Conservation (phyloP, 2,113 vertebrate species). For the Hassar affinis region DNA sequence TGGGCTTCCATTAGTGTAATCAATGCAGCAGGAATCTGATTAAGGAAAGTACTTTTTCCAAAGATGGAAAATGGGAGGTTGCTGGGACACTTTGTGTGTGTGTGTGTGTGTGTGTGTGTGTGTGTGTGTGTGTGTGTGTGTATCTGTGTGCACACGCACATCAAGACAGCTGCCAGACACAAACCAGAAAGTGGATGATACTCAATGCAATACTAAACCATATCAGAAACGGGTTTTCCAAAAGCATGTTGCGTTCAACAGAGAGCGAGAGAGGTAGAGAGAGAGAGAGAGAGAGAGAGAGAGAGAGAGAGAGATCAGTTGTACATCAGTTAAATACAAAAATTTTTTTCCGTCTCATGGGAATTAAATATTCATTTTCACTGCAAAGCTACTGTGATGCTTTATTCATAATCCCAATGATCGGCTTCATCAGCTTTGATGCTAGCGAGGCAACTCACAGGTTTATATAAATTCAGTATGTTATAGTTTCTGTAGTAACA, state of each 20-base stretch:
- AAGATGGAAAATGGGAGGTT: slow-evolving; percentile 16
- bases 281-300: neutral
- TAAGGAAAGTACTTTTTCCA: slow-evolving; percentile 65
- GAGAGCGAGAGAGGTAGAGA: neutral
- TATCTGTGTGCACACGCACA: neutral
- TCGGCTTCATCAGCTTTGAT: neutral
- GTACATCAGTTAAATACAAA: too few relatives aligned
- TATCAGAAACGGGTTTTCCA: neutral
- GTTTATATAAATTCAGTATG: neutral
- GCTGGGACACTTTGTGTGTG: neutral
- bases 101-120: slow-evolving; percentile 24
- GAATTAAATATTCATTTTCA: neutral
- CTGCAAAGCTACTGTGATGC: neutral
- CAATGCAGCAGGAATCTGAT: slow-evolving; percentile 68
- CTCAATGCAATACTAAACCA: neutral
- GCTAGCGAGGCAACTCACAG: neutral
- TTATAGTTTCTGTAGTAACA: neutral
- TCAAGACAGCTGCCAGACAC: neutral
- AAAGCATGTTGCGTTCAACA: too few relatives aligned
- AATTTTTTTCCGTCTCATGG: neutral
- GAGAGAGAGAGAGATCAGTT: neutral
- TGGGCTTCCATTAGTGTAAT: slow-evolving; percentile 65
- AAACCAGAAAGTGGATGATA: neutral
- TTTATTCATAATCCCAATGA: neutral
- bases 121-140: too few relatives aligned